Base-by-base conservation (phyloP, 1,140 invertebrate genomes). In the Drosophila mayri region DNA sequence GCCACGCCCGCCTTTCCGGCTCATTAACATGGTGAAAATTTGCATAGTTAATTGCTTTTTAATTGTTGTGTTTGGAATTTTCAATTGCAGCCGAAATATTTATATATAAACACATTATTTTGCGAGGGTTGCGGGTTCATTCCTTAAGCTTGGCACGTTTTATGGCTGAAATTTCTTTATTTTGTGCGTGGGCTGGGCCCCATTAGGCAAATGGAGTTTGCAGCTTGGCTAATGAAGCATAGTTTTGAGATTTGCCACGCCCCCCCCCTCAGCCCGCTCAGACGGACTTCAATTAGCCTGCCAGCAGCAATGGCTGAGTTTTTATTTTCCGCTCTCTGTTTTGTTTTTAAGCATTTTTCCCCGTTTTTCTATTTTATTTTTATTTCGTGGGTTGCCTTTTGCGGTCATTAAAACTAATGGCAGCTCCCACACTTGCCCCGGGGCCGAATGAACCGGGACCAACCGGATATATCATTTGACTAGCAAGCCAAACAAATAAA, bases 341-440 rank as follows among this genome's bases (percentile, higher is more conserved):
- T 72, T 50, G 70, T 77, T 68, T 59, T 76, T 67, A 43, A 66
- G 47, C 41, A 62, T 54, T 47, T 46, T 22, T 44, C 10, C 10
- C 16, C 28, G 1, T 1, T 20, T 49, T 58, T 22, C 2, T 22
- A 22, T 22, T 25, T 72, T 71, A 12, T 44, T 61, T 32, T 52
- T 35, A 11, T 25, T 40, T 58, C 30, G 28, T 44, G 66, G 57
- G 20, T 50, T 76, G 55, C 74, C 63, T 68, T 60, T 66, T 61
- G 63, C 62, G 83, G 76, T 60, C 66, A 88, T 87, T 88, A 70
- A 66, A 83, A 84, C 80, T 80, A 88, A 90, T 88, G 84, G 84
- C 59, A 71, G 68, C 49, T 55, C 38, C 59, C 78, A 47, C 68
- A 47, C 65, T 54, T 49, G 62, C 60, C 60, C 61, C 57, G 43